A percentile compares a stretch with the other conserved stretches of the same genome.
Conservation (phyloP, 1,140 invertebrate genomes). For the Drosophila busckii region DNA sequence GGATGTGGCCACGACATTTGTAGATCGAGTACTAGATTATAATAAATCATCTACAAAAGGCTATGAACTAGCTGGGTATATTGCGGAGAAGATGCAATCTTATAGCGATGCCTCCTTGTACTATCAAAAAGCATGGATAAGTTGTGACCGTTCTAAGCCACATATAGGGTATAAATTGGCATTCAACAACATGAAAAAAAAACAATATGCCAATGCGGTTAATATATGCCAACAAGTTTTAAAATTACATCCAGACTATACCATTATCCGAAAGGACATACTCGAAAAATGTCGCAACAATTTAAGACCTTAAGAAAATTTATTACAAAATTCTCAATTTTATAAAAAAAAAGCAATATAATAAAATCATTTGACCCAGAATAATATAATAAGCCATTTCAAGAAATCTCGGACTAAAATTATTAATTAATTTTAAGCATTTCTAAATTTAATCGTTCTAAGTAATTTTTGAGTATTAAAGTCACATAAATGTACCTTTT, state of each 20-base stretch:
- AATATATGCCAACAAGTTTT: slow-evolving; percentile 91
- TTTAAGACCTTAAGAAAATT: slow-evolving; percentile 83
- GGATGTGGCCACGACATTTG: slow-evolving; percentile 90
- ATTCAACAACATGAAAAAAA: slow-evolving; percentile 94
- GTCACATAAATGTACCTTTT: no score
- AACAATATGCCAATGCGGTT: slow-evolving; percentile 87
- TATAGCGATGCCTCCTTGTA: slow-evolving; percentile 91
- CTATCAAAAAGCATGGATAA: slow-evolving; percentile 90
- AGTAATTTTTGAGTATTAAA: no score
- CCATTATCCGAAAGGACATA: slow-evolving; percentile 94
- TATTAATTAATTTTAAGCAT: no score
- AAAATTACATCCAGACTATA: slow-evolving; percentile 91
- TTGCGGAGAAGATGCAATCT: slow-evolving; percentile 95
- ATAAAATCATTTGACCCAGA: no score
- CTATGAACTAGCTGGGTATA: slow-evolving; percentile 91
- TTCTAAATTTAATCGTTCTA: no score
- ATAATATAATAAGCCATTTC: no score
- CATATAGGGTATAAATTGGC: slow-evolving; percentile 94
- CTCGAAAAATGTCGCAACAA: slow-evolving; percentile 95
- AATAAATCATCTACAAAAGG: slow-evolving; percentile 95
- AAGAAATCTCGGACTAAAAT: no score
- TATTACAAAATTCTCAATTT: no score
- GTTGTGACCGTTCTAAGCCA: slow-evolving; percentile 88
- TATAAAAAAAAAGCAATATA: no score
- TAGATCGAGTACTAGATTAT: slow-evolving; percentile 89